Evolutionary conservation across 2,888 invertebrate species (phyloP), one percentile per base, ranked within the genome.

Genomic region (Drosophila cyrtoloma): DNA sequence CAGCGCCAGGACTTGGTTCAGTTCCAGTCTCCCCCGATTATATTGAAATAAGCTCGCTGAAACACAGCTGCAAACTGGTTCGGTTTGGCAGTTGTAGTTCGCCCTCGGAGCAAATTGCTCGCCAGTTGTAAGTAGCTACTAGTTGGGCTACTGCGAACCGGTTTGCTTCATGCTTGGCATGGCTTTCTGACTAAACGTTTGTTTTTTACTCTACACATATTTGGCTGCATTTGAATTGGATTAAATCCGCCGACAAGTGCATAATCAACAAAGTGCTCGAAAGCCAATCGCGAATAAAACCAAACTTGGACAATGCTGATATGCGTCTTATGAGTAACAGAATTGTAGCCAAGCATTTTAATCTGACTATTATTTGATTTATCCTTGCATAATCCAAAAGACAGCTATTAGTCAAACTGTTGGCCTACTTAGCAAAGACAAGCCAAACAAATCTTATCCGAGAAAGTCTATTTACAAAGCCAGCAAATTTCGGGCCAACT

Each of bases 31-130:
- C 90, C 91, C 87, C 89, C 82, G 85, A 85, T 88, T 82, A 85
- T 79, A 88, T 90, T 85, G 89, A 88, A 82, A 86, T 71, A 62
- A 35, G 52, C 56, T 64, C 42, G 59, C 12, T 22, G 32, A 35
- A 30, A 69, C 42, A 63, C 91, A 86, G 86, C 86, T 86, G 86
- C 85, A 91, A 86, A 87, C 86, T 76, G 86, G 90, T 89, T 89
- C 75, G 64, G 52, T 51, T 26, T 53, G 26, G 22, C 26, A 33
- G 56, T 47, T 14, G 51, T 10, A 10, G 32, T 52, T 47, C 50
- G 57, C 60, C 42, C 37, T 44, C 71, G 22, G 47, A 59, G 57
- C 39, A 79, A 79, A 74, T 67, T 75, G 74, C 50, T 35, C 44
- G 22, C 44, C 57, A 60, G 79, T 72, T 53, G 78, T 47, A 79